phyloP scores from a whole-genome alignment of 2,797 vertebrate genomes.

The Trematomus bernacchii region DNA sequence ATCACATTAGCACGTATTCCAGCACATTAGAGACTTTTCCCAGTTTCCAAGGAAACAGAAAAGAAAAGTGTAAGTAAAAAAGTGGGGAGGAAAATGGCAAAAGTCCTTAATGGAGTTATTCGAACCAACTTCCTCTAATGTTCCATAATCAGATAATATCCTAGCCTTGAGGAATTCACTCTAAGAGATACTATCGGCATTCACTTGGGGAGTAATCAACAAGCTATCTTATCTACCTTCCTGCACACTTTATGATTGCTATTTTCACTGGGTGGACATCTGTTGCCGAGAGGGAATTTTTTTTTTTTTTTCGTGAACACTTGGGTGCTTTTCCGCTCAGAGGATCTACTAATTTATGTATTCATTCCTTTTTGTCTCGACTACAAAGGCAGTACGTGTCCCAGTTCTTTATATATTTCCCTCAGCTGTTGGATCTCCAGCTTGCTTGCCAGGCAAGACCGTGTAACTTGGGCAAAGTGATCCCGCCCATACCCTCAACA shows the following conservation, averaged over 20 bases:
- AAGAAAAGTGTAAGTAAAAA: slow-evolving; percentile 4
- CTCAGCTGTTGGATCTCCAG: slow-evolving; percentile 65
- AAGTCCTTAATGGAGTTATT: slow-evolving; percentile 61
- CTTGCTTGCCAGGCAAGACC: slow-evolving; percentile 53
- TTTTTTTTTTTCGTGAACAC: slow-evolving; percentile 50
- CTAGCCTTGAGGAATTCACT: slow-evolving; percentile 48
- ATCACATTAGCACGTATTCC: neutral
- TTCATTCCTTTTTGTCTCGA: slow-evolving; percentile 85
- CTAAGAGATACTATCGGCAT: slow-evolving; percentile 45
- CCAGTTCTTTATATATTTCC: slow-evolving; percentile 78
- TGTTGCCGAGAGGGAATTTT: slow-evolving; percentile 61
- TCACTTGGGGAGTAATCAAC: slow-evolving; percentile 63
- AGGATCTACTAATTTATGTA: slow-evolving; percentile 83
- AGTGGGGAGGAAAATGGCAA: neutral
- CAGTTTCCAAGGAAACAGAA: neutral
- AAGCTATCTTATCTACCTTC: slow-evolving; percentile 57
- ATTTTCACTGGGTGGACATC: slow-evolving; percentile 56
- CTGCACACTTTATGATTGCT: slow-evolving; percentile 44
- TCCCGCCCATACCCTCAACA: slow-evolving; percentile 39
- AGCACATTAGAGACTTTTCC: slow-evolving; percentile 11
- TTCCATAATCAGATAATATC: slow-evolving; percentile 70
- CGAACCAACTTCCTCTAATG: slow-evolving; percentile 54
- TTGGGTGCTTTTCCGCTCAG: slow-evolving; percentile 66
- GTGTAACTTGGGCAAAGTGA: slow-evolving; percentile 38
- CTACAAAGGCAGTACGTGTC: slow-evolving; percentile 81